These are phyloP conservation scores for Micronycteris hirsuta DNA, from an alignment of 2,113 vertebrate genomes.

Conservation along the genomic window DNA sequence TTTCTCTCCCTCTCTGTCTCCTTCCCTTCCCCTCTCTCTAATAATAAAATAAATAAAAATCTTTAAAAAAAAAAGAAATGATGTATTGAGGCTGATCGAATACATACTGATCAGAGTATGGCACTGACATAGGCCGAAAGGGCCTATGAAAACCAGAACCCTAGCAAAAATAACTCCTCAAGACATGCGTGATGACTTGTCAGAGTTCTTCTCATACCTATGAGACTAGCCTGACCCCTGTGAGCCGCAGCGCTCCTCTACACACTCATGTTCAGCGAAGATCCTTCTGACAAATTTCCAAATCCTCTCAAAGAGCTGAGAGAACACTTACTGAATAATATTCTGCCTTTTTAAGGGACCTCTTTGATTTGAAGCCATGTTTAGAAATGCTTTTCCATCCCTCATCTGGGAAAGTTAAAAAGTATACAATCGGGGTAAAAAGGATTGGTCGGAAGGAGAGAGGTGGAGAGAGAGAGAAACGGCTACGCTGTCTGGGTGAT, in stretches of 20 bases:
- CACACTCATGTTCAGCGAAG: not conserved
- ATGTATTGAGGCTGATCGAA: constrained; percentile 22
- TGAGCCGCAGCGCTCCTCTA: no score
- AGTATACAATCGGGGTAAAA: not conserved
- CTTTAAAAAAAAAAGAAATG: no score
- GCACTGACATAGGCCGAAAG: not conserved
- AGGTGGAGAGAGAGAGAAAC: not conserved
- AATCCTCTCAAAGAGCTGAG: not conserved
- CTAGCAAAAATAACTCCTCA: not conserved
- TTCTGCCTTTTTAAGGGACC: not conserved
- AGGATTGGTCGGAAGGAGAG: not conserved
- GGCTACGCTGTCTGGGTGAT: not conserved
- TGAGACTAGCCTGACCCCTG: not conserved
- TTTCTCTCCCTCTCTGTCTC: no score
- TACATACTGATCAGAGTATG: not conserved
- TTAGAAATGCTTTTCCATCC: not conserved
- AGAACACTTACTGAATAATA: not conserved
- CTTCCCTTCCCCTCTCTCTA: no score
- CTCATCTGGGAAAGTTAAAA: not conserved
- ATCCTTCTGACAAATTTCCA: not conserved
- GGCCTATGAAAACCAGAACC: not conserved
- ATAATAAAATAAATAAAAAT: no score
- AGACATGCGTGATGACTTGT: not conserved
- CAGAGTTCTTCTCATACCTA: not conserved
- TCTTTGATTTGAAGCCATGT: not conserved